A percentile compares a stretch with the other conserved stretches of the same genome.
These are phyloP conservation scores for Drosophila ochracea DNA, from an alignment of 2,888 invertebrate species.

Conservation along the genomic window DNA sequence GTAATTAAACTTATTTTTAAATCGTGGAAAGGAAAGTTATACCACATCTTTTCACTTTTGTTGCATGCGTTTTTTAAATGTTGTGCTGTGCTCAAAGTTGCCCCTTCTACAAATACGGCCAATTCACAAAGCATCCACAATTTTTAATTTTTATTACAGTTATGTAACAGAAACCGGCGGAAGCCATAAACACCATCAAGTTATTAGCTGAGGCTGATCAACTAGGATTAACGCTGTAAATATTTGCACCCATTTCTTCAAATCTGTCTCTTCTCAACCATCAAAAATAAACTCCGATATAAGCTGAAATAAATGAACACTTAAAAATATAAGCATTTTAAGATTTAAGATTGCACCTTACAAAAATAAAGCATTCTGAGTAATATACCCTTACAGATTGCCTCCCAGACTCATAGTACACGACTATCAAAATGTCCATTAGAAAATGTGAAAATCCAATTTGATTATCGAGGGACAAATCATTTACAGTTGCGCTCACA, in stretches of 20 bases:
- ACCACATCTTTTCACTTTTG: neutral
- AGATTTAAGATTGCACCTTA: neutral
- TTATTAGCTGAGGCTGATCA: neutral
- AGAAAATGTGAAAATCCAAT: neutral
- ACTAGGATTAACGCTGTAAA: neutral
- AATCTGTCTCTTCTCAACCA: neutral
- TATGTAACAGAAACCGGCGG: too few relatives aligned
- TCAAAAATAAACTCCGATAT: neutral
- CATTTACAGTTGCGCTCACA: neutral
- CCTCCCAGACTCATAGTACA: neutral
- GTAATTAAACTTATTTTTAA: conserved; percentile 23
- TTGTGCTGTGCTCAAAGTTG: neutral
- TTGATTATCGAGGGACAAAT: neutral
- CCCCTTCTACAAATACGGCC: neutral
- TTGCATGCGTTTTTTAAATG: neutral
- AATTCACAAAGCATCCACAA: neutral
- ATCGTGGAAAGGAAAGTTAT: neutral
- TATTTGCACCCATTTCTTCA: neutral
- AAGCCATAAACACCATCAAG: neutral
- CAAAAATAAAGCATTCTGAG: neutral
- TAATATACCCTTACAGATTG: neutral
- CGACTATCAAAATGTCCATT: neutral
- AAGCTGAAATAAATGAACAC: neutral
- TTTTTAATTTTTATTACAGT: neutral
- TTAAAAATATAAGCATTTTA: neutral